Percentiles rank a stretch among this genome's conserved stretches.
These are phyloP conservation scores for Chascanopsetta lugubris DNA, from an alignment of 2,113 vertebrate genomes.

Conservation along the genomic window DNA sequence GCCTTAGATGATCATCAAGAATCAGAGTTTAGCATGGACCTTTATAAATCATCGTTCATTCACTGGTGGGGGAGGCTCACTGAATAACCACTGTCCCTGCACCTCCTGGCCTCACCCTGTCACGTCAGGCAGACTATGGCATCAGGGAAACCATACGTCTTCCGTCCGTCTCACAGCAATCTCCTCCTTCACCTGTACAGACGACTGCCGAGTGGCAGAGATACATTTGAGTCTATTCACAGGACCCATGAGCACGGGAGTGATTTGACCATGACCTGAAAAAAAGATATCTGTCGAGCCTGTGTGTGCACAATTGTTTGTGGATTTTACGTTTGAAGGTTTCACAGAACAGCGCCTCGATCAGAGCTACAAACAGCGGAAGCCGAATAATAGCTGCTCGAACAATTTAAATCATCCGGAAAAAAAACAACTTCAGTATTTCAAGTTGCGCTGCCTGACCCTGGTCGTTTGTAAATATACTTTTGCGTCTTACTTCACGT, in stretches of 20 bases:
- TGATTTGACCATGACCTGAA: slow-evolving; percentile 13
- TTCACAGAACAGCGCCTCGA: slow-evolving; percentile 4
- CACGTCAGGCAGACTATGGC: slow-evolving; percentile 64
- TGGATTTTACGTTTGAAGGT: slow-evolving; percentile 21
- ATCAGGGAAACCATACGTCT: slow-evolving; percentile 77
- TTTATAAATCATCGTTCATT: slow-evolving; percentile 53
- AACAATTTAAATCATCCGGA: slow-evolving; percentile 38
- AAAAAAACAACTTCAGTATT: slow-evolving; percentile 15
- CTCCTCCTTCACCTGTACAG: slow-evolving; percentile 38
- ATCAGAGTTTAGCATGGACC: slow-evolving; percentile 68
- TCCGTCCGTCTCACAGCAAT: slow-evolving; percentile 59
- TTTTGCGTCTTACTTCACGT: slow-evolving; percentile 44
- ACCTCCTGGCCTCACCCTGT: slow-evolving; percentile 60
- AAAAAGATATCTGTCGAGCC: slow-evolving; percentile 23
- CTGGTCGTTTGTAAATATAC: slow-evolving; percentile 62
- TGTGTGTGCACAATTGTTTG: slow-evolving; percentile 7
- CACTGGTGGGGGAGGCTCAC: slow-evolving; percentile 40
- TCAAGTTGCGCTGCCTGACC: slow-evolving; percentile 33
- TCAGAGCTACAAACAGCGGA: slow-evolving; percentile 34
- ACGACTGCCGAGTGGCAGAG: slow-evolving; percentile 26
- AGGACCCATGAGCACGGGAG: slow-evolving; percentile 27
- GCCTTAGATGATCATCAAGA: slow-evolving; percentile 79
- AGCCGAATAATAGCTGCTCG: slow-evolving; percentile 41
- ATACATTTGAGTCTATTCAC: slow-evolving; percentile 16
- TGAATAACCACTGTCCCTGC: slow-evolving; percentile 65